Percentiles rank a stretch among this genome's conserved stretches.
Conservation (phyloP, 2,888 invertebrate species). For the Cylloceria caligata region DNA sequence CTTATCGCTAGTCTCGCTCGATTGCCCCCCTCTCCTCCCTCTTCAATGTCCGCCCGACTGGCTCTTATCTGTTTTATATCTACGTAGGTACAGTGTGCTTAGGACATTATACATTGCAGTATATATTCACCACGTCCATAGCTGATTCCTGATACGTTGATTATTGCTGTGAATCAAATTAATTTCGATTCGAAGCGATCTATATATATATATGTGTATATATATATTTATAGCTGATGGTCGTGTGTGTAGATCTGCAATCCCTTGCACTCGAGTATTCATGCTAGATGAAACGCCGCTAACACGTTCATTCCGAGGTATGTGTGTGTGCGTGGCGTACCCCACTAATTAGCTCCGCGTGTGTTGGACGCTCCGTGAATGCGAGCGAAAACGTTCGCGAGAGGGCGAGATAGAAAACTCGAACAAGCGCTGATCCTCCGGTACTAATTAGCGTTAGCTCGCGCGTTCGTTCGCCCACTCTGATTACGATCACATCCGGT, state of each 20-base stretch:
- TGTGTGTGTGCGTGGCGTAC: neutral
- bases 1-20: slow-evolving; percentile 45
- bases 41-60: neutral
- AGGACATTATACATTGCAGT: slow-evolving; percentile 4
- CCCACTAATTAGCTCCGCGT: slow-evolving; percentile 47
- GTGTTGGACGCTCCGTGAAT: slow-evolving; percentile 22
- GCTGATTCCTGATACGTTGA: slow-evolving; percentile 53
- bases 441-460: slow-evolving; percentile 31
- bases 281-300: neutral
- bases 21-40: slow-evolving; percentile 17
- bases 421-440: slow-evolving; percentile 13
- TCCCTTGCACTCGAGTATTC: neutral
- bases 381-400: slow-evolving; percentile 26
- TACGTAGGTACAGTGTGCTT: slow-evolving; percentile 9
- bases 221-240: neutral
- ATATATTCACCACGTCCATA: slow-evolving; percentile 33
- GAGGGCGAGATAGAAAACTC: slow-evolving; percentile 19
- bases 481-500: slow-evolving; percentile 10
- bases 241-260: neutral
- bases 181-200: slow-evolving; percentile 50
- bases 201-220: slow-evolving; percentile 4
- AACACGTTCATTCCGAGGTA: neutral
- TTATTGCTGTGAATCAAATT: slow-evolving; percentile 55
- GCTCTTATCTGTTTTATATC: slow-evolving; percentile 48
- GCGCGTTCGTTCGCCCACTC: slow-evolving; percentile 6